Percentiles rank a stretch among this genome's conserved stretches.
These are phyloP conservation scores for Omphaloscelis lunosa DNA, from an alignment of 2,888 invertebrate genomes.

Conservation along the genomic window DNA sequence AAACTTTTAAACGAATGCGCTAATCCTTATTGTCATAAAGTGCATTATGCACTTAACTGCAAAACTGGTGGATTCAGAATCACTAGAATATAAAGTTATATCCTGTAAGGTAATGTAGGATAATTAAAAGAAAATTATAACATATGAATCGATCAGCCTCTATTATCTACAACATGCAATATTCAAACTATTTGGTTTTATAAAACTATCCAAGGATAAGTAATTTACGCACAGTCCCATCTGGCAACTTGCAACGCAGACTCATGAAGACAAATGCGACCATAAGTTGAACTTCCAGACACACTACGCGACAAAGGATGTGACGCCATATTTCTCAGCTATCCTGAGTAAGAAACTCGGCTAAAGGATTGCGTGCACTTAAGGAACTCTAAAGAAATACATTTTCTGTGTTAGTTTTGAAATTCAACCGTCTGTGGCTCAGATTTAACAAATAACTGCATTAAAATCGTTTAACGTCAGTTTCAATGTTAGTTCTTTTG, in stretches of 20 bases:
- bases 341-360: constrained; percentile 19
- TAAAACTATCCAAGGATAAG: constrained; percentile 11
- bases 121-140: neutral
- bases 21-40: neutral
- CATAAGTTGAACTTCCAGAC: constrained; percentile 45
- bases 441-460: neutral
- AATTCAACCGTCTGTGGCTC: neutral
- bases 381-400: constrained; percentile 25
- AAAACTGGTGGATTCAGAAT: neutral
- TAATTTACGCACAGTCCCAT: neutral
- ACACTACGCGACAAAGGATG: constrained; percentile 31
- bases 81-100: neutral
- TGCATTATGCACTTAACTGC: neutral
- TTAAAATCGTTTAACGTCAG: neutral
- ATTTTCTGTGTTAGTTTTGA: constrained; percentile 39
- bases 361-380: constrained; percentile 32
- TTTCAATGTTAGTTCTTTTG: neutral
- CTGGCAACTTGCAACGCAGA: neutral
- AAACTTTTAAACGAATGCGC: neutral
- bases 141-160: neutral
- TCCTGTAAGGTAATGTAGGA: neutral
- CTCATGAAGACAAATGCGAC: constrained; percentile 40
- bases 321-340: constrained; percentile 39
- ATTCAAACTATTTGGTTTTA: constrained; percentile 10
- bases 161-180: neutral